Percentiles rank a stretch among this genome's conserved stretches.
Conservation (phyloP, 1,140 invertebrate species). For the Meteorus sp. region DNA sequence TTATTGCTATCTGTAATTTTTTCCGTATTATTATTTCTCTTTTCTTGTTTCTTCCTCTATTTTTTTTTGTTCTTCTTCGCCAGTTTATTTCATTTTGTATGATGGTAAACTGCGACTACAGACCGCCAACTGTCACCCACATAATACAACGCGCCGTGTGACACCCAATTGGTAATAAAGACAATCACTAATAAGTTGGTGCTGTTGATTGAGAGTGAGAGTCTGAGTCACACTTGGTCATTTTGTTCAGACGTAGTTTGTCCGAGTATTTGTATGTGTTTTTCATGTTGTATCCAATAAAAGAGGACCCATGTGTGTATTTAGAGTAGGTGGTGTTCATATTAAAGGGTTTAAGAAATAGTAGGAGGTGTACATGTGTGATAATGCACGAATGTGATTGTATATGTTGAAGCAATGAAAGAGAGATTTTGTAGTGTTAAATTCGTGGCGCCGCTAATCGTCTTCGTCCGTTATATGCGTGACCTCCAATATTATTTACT, state of each 20-base stretch:
- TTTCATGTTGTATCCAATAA: too few species aligned
- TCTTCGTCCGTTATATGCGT: background rate
- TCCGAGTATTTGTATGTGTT: too few species aligned
- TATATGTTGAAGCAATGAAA: background rate
- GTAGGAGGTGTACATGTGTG: background rate
- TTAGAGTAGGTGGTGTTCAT: background rate
- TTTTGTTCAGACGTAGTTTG: conserved; percentile 10
- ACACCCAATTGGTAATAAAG: conserved; percentile 47
- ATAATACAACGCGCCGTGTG: conserved; percentile 32
- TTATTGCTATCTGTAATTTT: background rate
- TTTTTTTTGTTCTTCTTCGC: background rate
- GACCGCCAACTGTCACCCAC: conserved; percentile 34
- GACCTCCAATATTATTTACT: background rate
- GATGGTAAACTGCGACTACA: too few species aligned
- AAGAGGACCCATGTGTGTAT: too few species aligned
- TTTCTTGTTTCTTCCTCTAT: background rate
- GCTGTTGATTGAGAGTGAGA: conserved; percentile 47
- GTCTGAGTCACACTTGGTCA: conserved; percentile 38
- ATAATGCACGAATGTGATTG: background rate
- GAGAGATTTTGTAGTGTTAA: background rate
- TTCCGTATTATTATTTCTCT: background rate
- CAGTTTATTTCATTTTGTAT: too few species aligned
- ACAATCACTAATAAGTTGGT: conserved; percentile 53
- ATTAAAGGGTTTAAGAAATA: background rate
- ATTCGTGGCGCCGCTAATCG: conserved; percentile 19